Conservation (phyloP, 2,113 vertebrate species). For the Phylloscopus trochilus region DNA sequence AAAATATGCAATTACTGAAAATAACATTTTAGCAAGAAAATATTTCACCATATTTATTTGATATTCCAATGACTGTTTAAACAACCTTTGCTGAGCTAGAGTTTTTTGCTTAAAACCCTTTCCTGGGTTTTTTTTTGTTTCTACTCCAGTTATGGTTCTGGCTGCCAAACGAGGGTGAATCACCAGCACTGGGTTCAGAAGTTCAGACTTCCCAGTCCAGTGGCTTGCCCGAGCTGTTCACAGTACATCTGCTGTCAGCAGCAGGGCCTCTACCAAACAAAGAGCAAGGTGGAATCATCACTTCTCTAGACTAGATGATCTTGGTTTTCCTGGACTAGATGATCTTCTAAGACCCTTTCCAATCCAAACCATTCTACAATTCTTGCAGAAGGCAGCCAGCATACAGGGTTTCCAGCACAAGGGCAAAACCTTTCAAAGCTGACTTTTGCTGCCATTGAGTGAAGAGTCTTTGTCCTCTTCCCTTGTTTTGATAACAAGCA, state of each 20-base stretch:
- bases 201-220: background rate
- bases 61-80: background rate
- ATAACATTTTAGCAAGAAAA: background rate
- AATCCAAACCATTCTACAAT: background rate
- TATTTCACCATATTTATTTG: background rate
- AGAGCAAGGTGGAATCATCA: background rate
- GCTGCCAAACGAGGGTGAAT: background rate
- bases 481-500: background rate
- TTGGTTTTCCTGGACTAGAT: background rate
- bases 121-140: background rate
- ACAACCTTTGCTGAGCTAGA: background rate
- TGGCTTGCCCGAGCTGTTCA: fast-evolving
- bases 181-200: background rate
- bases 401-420: background rate
- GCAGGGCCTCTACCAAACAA: background rate
- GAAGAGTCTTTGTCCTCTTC: background rate
- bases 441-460: background rate
- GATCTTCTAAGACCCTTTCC: background rate
- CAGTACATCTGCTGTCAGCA: background rate
- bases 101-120: too few relatives aligned
- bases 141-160: background rate
- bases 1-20: background rate
- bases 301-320: background rate
- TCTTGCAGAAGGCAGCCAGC: background rate
- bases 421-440: background rate